Percentiles rank a stretch among this genome's conserved stretches.
Conservation (phyloP, 2,888 invertebrate species). For the Drosophila mulleri region DNA sequence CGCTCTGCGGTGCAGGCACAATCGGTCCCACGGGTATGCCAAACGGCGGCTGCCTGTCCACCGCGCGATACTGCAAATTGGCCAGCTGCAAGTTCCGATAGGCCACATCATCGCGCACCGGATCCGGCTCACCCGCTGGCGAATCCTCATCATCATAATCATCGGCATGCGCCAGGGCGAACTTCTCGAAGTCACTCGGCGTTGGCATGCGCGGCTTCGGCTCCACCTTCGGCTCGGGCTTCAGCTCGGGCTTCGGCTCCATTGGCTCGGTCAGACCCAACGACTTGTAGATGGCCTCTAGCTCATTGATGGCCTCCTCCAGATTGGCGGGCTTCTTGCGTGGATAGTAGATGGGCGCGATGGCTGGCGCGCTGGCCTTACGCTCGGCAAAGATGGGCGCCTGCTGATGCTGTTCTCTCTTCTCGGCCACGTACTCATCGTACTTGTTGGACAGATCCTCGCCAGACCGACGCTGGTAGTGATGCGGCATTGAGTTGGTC, state of each 20-base stretch:
- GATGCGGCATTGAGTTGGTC: constrained; percentile 84
- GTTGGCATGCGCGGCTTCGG: constrained; percentile 74
- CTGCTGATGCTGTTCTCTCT: constrained; percentile 78
- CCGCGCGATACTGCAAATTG: constrained; percentile 89
- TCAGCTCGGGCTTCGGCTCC: constrained; percentile 21
- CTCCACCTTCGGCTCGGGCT: constrained; percentile 20
- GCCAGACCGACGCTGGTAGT: constrained; percentile 81
- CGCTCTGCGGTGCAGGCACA: constrained; percentile 91
- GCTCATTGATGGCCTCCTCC: constrained; percentile 94
- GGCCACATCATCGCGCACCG: constrained; percentile 93
- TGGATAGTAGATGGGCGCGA: constrained; percentile 79
- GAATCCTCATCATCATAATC: constrained; percentile 86
- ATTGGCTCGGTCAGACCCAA: constrained; percentile 90
- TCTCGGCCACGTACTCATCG: constrained; percentile 84
- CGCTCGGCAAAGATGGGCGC: constrained; percentile 80
- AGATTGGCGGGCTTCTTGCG: constrained; percentile 90
- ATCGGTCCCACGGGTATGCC: constrained; percentile 95
- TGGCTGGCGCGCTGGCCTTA: constrained; percentile 62
- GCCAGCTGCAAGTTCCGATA: constrained; percentile 92
- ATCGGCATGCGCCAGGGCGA: constrained; percentile 87
- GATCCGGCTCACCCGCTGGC: constrained; percentile 90
- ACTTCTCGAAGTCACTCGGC: constrained; percentile 84
- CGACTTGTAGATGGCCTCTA: constrained; percentile 96
- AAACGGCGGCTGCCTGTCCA: constrained; percentile 95
- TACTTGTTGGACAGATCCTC: constrained; percentile 83